Conservation (phyloP, 2,113 vertebrate species). For the Hippocampus guttulatus region DNA sequence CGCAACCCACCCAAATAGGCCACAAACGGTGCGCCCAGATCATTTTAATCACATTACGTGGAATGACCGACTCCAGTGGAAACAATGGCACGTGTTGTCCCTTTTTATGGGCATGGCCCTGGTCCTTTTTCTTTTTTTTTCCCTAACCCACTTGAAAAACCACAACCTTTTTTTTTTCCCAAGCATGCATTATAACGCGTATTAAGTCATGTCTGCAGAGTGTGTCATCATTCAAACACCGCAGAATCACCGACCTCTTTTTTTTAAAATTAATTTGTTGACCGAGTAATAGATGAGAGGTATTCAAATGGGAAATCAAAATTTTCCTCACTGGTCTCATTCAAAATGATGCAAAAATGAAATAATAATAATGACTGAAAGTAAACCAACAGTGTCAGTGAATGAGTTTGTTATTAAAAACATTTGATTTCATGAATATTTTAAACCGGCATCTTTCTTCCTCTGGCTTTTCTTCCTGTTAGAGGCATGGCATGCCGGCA, state of each 20-base stretch:
- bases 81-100: slow-evolving; percentile 70
- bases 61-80: slow-evolving; percentile 38
- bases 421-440: not conserved
- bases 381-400: not conserved
- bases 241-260: slow-evolving; percentile 36
- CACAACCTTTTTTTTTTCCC: not conserved
- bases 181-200: not conserved
- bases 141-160: not conserved
- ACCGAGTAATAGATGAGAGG: slow-evolving; percentile 7
- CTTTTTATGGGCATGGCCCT: slow-evolving; percentile 43
- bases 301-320: not conserved
- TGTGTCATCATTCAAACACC: slow-evolving; percentile 21
- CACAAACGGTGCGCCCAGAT: not conserved
- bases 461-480: not conserved
- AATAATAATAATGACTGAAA: not conserved
- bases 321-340: not conserved
- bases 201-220: not conserved
- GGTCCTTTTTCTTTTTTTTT: not conserved
- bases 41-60: slow-evolving; percentile 32
- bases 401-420: not conserved
- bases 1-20: not conserved
- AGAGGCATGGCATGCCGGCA: slow-evolving; percentile 19
- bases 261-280: slow-evolving; percentile 37
- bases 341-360: not conserved
- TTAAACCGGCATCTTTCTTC: not conserved